These are phyloP conservation scores for Neocloeon triangulifer DNA, from an alignment of 1,140 invertebrate genomes.

Conservation along the genomic window DNA sequence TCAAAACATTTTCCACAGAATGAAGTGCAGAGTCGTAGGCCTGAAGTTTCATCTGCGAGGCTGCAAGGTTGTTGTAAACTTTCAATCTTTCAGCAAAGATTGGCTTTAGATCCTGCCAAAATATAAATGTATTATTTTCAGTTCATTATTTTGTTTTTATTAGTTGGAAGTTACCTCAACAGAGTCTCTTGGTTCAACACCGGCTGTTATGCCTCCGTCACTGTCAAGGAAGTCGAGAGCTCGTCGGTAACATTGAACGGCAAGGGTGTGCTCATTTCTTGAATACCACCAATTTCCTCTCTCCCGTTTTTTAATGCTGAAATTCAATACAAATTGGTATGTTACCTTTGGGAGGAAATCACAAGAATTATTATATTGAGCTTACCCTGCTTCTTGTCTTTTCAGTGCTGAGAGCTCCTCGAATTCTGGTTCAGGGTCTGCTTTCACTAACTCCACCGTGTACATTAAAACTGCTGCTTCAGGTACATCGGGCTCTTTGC, in stretches of 20 bases:
- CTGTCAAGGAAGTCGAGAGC: slow-evolving; percentile 58
- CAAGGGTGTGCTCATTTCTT: slow-evolving; percentile 46
- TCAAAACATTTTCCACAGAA: slow-evolving; percentile 56
- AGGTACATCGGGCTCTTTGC: slow-evolving; percentile 39
- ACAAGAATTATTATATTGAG: too few relatives aligned
- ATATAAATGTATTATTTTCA: slow-evolving; percentile 11
- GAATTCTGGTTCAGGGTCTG: slow-evolving; percentile 35
- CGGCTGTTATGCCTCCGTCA: slow-evolving; percentile 26
- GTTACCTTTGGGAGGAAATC: neutral
- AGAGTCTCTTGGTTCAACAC: slow-evolving; percentile 16
- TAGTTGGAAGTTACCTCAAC: slow-evolving; percentile 11
- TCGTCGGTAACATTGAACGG: slow-evolving; percentile 63
- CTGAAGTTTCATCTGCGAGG: slow-evolving; percentile 65
- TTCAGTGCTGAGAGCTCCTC: slow-evolving; percentile 28
- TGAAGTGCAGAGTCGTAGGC: slow-evolving; percentile 57
- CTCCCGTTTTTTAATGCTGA: slow-evolving; percentile 52
- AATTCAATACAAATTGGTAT: slow-evolving; percentile 9
- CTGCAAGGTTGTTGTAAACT: slow-evolving; percentile 74
- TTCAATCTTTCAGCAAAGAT: slow-evolving; percentile 57
- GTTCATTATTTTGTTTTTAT: slow-evolving; percentile 9
- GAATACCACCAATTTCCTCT: slow-evolving; percentile 75
- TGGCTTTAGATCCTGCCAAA: too few relatives aligned
- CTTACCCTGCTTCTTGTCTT: slow-evolving; percentile 40
- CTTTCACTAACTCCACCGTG: slow-evolving; percentile 40
- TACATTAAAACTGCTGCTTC: slow-evolving; percentile 32